Percentiles rank a stretch among this genome's conserved stretches.
Conservation (phyloP, 2,797 vertebrate genomes). For the Zenarchopterus dispar region DNA sequence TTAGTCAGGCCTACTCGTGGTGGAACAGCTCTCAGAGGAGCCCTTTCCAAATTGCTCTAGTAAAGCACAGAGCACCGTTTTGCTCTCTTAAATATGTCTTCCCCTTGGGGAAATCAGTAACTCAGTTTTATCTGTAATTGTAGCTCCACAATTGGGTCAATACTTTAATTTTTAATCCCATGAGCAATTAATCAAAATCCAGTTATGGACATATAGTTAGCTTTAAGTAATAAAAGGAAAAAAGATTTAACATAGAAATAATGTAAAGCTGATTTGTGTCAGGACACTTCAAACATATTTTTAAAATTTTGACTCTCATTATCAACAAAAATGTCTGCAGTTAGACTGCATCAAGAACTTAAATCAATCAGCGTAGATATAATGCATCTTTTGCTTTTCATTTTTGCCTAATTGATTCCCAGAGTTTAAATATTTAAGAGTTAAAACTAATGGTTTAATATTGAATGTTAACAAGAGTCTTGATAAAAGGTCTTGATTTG, state of each 20-base stretch:
- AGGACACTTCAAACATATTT: conserved; percentile 3
- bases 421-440: too few species aligned
- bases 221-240: background rate
- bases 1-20: conserved; percentile 4
- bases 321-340: background rate
- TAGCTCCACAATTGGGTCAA: conserved; percentile 15
- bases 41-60: conserved; percentile 12
- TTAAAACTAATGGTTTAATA: too few species aligned
- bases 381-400: too few species aligned
- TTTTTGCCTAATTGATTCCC: too few species aligned
- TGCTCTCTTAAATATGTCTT: conserved; percentile 17
- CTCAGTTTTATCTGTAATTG: conserved; percentile 41
- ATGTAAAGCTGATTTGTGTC: background rate
- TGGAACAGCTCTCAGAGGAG: conserved; percentile 18
- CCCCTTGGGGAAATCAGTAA: conserved; percentile 40
- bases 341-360: too few species aligned
- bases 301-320: background rate
- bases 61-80: conserved; percentile 30
- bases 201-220: conserved; percentile 11
- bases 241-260: conserved; percentile 8
- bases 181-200: conserved; percentile 33
- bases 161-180: conserved; percentile 38
- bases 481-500: too few species aligned
- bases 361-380: too few species aligned
- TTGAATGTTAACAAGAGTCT: too few species aligned